Evolutionary conservation across 2,113 vertebrate genomes (phyloP), one percentile per base, ranked within the genome.

Genomic region (Chaetops frenatus): DNA sequence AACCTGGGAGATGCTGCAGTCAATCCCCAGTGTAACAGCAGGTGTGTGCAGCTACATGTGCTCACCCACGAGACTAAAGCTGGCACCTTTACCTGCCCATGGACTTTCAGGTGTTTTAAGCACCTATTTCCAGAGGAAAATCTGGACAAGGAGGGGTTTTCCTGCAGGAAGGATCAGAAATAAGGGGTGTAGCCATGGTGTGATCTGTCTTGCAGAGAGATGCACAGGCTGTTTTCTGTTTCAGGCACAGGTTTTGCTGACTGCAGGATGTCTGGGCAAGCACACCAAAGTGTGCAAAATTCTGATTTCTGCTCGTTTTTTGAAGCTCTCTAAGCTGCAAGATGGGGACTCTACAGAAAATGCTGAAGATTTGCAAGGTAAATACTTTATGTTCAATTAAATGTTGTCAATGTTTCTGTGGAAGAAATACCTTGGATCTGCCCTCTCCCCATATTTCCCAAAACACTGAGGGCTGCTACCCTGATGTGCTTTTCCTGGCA

Each of bases 11-110:
- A 56, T 19, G 65, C 22, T 74, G 58, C 24, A 71, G 45, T 66
- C 67, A 25, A 60, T 88, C 18, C 56, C 10, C 11, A 5, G 12
- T 4, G 22, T 5, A 22, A 15, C n/a, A 18, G 11, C 2, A 0
- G 3, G 1, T 22, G 21, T 48, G 19, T 8, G 29, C 50, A 9
- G 16, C 5, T 6, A 10, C 13, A 1, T 0, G 16, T 31, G 66
- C 36, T 54, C 25, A 29, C 15, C 81, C 20, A 40, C 13, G 1
- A 16, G 20, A 36, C 29, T 19, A 45, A 60, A 40, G 1, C 7
- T 64, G 65, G 42, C 48, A 35, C 24, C 10, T 42, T 45, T 15
- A 3, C 28, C 36, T 19, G 15, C 12, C 47, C 29, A 1, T 11
- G 8, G 23, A 23, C 8, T 78, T 50, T 12, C 14, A 48, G 57